These are phyloP conservation scores for Channa argus DNA, from an alignment of 2,113 vertebrate genomes.

Conservation along the genomic window DNA sequence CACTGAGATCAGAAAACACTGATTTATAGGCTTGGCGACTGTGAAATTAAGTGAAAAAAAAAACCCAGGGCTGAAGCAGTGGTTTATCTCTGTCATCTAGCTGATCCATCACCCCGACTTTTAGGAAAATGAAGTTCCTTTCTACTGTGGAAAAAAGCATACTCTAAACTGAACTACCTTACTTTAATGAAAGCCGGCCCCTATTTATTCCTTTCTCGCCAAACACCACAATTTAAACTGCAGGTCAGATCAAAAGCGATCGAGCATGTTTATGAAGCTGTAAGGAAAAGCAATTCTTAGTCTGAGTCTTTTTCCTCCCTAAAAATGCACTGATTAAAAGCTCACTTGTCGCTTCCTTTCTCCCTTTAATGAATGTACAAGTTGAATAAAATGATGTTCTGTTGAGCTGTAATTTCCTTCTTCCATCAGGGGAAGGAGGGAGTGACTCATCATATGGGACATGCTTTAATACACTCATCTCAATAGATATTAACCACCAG, in stretches of 20 bases:
- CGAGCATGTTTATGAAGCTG: constrained; percentile 46
- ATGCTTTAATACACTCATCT: constrained; percentile 71
- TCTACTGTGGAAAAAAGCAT: constrained; percentile 16
- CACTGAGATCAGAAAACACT: constrained; percentile 5
- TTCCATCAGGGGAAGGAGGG: constrained; percentile 31
- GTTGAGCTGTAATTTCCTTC: constrained; percentile 73
- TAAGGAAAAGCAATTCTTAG: constrained; percentile 49
- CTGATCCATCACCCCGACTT: constrained; percentile 62
- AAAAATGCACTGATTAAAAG: constrained; percentile 65
- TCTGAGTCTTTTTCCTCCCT: constrained; percentile 10
- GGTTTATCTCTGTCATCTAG: constrained; percentile 75
- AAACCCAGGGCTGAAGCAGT: constrained; percentile 51
- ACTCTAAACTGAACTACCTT: constrained; percentile 34
- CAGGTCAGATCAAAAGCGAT: constrained; percentile 51
- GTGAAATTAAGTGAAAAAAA: constrained; percentile 71
- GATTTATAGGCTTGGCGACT: constrained; percentile 65
- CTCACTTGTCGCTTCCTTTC: constrained; percentile 57
- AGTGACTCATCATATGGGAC: constrained; percentile 55
- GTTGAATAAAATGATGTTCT: constrained; percentile 67
- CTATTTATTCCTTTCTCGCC: constrained; percentile 46
- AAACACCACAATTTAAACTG: constrained; percentile 24
- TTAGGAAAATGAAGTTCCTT: constrained; percentile 59
- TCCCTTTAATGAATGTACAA: constrained; percentile 65
- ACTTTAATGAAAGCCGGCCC: constrained; percentile 43
- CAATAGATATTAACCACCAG: constrained; percentile 68